These are phyloP conservation scores for Bathynomus jamesi DNA, from an alignment of 1,140 invertebrate species.

Conservation along the genomic window DNA sequence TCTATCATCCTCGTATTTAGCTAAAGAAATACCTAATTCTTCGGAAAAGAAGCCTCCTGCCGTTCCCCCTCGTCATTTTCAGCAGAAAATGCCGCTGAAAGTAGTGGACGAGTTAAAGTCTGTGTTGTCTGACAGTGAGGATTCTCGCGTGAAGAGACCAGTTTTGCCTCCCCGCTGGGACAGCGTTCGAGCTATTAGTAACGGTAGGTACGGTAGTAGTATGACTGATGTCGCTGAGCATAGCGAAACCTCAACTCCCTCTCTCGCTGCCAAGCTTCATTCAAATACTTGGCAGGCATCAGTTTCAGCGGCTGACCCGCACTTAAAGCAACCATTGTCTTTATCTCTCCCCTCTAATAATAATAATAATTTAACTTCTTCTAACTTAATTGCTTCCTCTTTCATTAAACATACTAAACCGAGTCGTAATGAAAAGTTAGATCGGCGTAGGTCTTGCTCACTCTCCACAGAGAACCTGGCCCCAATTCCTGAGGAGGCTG, in stretches of 20 bases:
- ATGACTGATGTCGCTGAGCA: not conserved
- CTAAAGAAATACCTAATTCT: not conserved
- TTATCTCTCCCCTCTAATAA: not conserved
- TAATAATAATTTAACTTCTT: not conserved
- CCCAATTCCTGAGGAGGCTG: not conserved
- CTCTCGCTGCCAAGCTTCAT: not conserved
- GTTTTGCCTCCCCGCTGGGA: slow-evolving; percentile 30
- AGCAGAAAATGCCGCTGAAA: slow-evolving; percentile 33
- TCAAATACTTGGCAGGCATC: not conserved
- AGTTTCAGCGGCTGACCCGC: not conserved
- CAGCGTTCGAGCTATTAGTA: not conserved
- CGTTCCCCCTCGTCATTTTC: slow-evolving; percentile 19
- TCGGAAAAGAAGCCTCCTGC: not conserved
- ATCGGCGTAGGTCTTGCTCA: not conserved
- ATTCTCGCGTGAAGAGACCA: slow-evolving; percentile 18
- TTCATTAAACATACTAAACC: not conserved
- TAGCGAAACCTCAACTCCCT: not conserved
- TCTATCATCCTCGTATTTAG: not conserved
- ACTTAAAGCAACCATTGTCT: not conserved
- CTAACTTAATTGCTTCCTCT: not conserved
- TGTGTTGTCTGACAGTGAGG: slow-evolving; percentile 21
- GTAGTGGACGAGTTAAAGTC: slow-evolving; percentile 33
- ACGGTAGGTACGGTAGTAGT: not conserved
- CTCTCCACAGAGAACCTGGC: not conserved
- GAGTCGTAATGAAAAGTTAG: not conserved